Evolutionary conservation across 2,888 invertebrate genomes (phyloP).

Genomic region (Tenthredo livida): DNA sequence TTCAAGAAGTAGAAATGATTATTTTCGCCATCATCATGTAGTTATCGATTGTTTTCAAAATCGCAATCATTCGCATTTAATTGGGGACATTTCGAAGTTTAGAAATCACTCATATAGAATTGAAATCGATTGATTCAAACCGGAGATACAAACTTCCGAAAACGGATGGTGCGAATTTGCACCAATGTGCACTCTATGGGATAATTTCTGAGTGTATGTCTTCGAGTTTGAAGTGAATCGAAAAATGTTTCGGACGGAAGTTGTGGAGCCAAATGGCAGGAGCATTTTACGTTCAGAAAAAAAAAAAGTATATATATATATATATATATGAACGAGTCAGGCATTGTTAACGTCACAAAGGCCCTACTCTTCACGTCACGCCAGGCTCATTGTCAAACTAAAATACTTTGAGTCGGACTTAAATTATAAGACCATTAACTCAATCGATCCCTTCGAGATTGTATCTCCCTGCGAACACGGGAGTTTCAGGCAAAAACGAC

Average conservation of each 20-base stretch:
- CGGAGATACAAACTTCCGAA: too few relatives aligned
- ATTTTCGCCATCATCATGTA: too few relatives aligned
- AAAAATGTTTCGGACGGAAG: not conserved
- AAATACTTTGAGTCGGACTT: slow-evolving; percentile 21
- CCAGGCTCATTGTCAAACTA: not conserved
- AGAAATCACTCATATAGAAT: too few relatives aligned
- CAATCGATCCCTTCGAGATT: not conserved
- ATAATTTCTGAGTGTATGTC: not conserved
- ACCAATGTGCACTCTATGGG: too few relatives aligned
- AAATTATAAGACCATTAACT: slow-evolving; percentile 37
- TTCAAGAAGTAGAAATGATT: too few relatives aligned
- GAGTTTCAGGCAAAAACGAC: not conserved
- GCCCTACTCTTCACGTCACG: not conserved
- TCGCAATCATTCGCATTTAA: too few relatives aligned
- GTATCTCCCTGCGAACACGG: not conserved
- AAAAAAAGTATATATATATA: too few relatives aligned
- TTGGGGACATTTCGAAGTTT: too few relatives aligned
- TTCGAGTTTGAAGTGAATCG: not conserved
- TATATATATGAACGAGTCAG: not conserved
- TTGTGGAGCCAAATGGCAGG: not conserved
- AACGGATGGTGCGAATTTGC: too few relatives aligned
- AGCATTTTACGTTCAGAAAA: not conserved
- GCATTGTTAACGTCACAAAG: slow-evolving; percentile 4
- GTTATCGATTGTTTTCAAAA: too few relatives aligned
- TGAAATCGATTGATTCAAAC: too few relatives aligned